A percentile compares a stretch with the other conserved stretches of the same genome.
These are phyloP conservation scores for Cettia cetti DNA, from an alignment of 2,113 vertebrate genomes.

Conservation along the genomic window DNA sequence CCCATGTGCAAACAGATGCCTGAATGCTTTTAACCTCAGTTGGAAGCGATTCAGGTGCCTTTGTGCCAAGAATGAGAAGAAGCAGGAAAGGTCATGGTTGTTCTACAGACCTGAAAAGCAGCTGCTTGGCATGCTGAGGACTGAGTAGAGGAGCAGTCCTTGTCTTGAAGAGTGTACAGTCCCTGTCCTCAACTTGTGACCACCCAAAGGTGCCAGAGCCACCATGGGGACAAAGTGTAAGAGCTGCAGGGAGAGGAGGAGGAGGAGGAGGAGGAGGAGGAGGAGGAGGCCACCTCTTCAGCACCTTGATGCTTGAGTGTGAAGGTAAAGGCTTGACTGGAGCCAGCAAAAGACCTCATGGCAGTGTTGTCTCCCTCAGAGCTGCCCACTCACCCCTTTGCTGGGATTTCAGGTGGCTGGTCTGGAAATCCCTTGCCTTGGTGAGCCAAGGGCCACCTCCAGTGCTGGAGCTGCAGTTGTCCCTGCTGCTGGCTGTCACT, in stretches of 20 bases:
- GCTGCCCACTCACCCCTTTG: fast-evolving
- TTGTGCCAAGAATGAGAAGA: constrained; percentile 53
- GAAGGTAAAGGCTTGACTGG: background rate
- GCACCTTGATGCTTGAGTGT: background rate
- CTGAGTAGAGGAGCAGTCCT: background rate
- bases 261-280: too few relatives aligned
- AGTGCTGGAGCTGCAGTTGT: background rate
- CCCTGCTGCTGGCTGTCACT: background rate
- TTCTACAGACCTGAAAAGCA: background rate
- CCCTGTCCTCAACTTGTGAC: background rate
- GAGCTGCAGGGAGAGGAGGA: background rate
- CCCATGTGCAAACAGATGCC: background rate
- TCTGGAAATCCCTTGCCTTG: background rate
- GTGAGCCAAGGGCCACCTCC: fast-evolving
- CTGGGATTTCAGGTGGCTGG: fast-evolving
- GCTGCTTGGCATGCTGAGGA: background rate
- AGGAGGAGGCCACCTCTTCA: background rate
- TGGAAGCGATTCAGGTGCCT: constrained; percentile 10
- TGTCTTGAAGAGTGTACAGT: fast-evolving
- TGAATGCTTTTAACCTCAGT: constrained; percentile 25
- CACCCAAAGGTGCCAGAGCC: background rate
- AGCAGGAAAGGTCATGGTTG: constrained; percentile 47
- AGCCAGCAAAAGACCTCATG: background rate
- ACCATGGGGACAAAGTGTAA: fast-evolving
- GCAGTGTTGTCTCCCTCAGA: fast-evolving